These are phyloP conservation scores for Microtus ochrogaster DNA, from an alignment of 2,113 vertebrate species.

Conservation along the genomic window DNA sequence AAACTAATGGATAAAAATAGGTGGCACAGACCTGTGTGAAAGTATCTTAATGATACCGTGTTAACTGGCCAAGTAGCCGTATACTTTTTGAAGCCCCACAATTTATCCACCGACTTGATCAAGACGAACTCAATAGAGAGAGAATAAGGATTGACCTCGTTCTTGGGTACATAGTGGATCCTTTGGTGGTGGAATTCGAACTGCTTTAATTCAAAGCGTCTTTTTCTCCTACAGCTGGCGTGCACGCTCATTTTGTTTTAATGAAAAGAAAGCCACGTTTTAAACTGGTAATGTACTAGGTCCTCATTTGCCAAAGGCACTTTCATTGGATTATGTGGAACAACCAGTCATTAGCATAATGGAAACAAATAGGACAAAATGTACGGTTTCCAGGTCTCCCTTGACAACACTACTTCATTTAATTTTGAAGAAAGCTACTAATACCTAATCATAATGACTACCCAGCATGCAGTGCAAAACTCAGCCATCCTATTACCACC, in stretches of 20 bases:
- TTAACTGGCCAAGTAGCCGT: background rate
- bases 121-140: background rate
- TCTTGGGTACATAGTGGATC: background rate
- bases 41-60: background rate
- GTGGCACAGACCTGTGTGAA: background rate
- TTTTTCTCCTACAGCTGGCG: background rate
- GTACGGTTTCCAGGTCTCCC: background rate
- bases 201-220: conserved; percentile 8
- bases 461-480: background rate
- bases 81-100: background rate
- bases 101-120: background rate
- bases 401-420: background rate
- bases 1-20: background rate
- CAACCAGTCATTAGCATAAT: background rate
- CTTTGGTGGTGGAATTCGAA: conserved; percentile 23
- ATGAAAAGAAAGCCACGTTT: background rate
- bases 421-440: background rate
- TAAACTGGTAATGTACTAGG: background rate
- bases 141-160: background rate
- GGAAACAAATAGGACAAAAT: background rate
- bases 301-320: background rate
- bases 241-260: background rate
- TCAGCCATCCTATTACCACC: background rate
- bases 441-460: background rate
- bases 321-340: background rate